These are phyloP conservation scores for Trachelus troglodyta DNA, from an alignment of 2,888 invertebrate genomes.

Conservation along the genomic window DNA sequence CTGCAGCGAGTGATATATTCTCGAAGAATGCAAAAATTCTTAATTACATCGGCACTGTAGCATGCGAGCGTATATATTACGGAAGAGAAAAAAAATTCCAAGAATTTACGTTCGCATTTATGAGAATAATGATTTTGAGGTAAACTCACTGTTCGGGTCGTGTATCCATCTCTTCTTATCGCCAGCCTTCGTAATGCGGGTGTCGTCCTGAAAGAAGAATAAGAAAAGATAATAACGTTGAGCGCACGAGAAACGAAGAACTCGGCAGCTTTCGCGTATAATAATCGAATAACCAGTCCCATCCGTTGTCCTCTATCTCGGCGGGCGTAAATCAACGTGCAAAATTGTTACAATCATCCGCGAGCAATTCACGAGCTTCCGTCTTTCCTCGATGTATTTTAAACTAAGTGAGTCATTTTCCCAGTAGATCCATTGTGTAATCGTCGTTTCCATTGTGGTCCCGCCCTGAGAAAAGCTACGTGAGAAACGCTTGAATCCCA, in stretches of 20 bases:
- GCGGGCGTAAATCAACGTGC: neutral
- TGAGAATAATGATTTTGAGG: neutral
- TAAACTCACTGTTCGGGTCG: slow-evolving; percentile 79
- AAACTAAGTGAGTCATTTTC: neutral
- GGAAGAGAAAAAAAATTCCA: neutral
- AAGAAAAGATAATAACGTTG: slow-evolving; percentile 7
- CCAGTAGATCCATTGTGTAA: neutral
- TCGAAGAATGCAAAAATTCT: too few relatives aligned
- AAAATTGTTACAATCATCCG: neutral
- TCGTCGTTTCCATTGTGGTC: neutral
- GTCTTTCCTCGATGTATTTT: neutral
- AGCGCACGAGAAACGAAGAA: neutral
- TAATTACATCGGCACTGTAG: too few relatives aligned
- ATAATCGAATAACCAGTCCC: neutral
- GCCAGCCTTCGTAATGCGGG: slow-evolving; percentile 68
- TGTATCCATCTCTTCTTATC: slow-evolving; percentile 83
- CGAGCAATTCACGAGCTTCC: neutral
- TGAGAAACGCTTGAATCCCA: neutral
- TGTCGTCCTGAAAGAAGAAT: slow-evolving; percentile 68
- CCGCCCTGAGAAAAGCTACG: neutral
- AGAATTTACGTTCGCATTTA: neutral
- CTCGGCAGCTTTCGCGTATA: neutral
- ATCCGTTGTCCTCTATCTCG: neutral
- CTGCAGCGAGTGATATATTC: too few relatives aligned
- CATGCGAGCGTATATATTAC: neutral